Conservation (phyloP, 1,140 invertebrate species). For the Portunus trituberculatus region DNA sequence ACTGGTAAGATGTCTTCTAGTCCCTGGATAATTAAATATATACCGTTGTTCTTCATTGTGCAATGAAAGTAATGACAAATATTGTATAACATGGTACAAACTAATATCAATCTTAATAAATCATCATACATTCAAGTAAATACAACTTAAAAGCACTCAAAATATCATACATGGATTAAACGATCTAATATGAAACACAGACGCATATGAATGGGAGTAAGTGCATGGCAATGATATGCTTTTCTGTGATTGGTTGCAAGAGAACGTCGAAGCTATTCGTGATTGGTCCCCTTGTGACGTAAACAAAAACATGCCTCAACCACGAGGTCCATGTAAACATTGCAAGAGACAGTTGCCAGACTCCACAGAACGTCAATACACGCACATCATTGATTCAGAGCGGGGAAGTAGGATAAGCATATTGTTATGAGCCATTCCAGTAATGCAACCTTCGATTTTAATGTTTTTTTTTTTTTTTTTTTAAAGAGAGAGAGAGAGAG, state of each 20-base stretch:
- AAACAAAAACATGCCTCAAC: slow-evolving; percentile 60
- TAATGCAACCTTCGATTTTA: not conserved
- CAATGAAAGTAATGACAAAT: no score
- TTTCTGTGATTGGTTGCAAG: slow-evolving; percentile 35
- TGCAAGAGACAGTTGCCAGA: not conserved
- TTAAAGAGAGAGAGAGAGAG: slow-evolving; percentile 11
- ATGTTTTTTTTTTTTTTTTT: not conserved
- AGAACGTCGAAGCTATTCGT: slow-evolving; percentile 51
- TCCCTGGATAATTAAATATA: no score
- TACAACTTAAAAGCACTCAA: no score
- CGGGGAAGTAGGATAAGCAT: not conserved
- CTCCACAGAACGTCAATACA: not conserved
- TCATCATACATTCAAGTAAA: no score
- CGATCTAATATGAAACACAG: no score
- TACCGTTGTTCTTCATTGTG: no score
- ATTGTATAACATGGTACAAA: no score
- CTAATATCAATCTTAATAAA: no score
- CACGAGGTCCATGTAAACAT: slow-evolving; percentile 68
- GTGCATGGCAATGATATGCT: no score
- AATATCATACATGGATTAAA: no score
- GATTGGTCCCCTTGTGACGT: slow-evolving; percentile 52
- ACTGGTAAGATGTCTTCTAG: no score
- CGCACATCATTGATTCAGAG: not conserved
- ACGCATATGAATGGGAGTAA: no score
- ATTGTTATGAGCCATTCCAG: not conserved